Base-by-base conservation (phyloP, 2,113 vertebrate species). In the Synodontis membranacea region DNA sequence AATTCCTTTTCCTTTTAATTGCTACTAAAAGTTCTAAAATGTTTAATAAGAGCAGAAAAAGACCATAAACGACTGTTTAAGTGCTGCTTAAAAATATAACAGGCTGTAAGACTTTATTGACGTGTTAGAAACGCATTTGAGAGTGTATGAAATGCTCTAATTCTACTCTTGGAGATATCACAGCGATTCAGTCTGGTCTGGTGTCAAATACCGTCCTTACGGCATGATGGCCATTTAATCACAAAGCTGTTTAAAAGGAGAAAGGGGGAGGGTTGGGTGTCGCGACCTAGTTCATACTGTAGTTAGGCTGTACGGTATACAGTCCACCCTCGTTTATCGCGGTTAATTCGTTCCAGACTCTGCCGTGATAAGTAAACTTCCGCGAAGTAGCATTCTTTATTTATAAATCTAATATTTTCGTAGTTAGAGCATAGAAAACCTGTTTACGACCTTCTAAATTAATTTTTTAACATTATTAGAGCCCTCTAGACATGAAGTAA, bases 71-170 rank as follows among this genome's bases (percentile, higher is more conserved):
- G 10, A 46, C 46, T 25, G 25, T 64, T 52, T 34, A 83, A 42
- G 10, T 83, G 62, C 44, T 83, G 25, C 42, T 83, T 82, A 42
- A 31, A 82, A 68, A 50, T 62, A 64, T 34, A 50, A 83, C 28
- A 50, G 50, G 76, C 76, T 54, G 23, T 79, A 79, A 79, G 15
- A 79, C 31, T 79, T 79, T 79, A 79, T 21, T 54, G 48, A 37
- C 50, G 74, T 76, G 46, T 76, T 76, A 50, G 17, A 76, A 74
- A 78, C 25, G 3, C 46, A 50, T 78, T 19, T n/a, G 28, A 78
- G 46, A 78, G 28, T 28, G 46, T 75, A 75, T 48, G 46, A 34
- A 82, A 82, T 44, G 79, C 1, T 2, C 12, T 82, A 6, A 60
- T 66, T 66, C 66, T 82, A 82, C 42, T 82, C 25, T 28, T 82